phyloP scores from a whole-genome alignment of 2,797 vertebrate species.

The Phrynocephalus vlangalii region DNA sequence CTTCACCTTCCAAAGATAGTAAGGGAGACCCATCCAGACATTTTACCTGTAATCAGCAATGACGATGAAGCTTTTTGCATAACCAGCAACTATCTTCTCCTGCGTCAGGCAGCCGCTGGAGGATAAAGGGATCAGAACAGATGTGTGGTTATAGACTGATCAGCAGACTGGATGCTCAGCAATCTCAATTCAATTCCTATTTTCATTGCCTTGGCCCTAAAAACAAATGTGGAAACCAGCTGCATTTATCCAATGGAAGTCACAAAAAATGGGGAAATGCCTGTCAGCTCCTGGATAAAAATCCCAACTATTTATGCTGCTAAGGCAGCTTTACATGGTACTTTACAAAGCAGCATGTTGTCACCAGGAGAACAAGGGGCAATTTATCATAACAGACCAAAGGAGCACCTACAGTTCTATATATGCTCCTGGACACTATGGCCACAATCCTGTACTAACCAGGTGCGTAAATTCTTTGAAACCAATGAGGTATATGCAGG shows the following conservation, averaged over 20 bases:
- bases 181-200: neutral
- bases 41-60: slow-evolving; percentile 95
- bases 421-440: neutral
- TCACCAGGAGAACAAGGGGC: neutral
- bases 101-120: slow-evolving; percentile 94
- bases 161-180: neutral
- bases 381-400: neutral
- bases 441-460: neutral
- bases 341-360: neutral
- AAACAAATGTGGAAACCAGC: neutral
- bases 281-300: neutral
- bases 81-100: slow-evolving; percentile 97
- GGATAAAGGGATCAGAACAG: neutral
- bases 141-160: neutral
- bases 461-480: neutral
- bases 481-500: neutral
- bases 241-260: neutral
- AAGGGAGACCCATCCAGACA: accelerated
- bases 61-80: slow-evolving; percentile 92
- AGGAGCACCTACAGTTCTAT: neutral
- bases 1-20: neutral
- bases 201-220: neutral
- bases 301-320: too few relatives aligned
- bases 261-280: neutral
- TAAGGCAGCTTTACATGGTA: neutral